Evolutionary conservation across 2,797 vertebrate species (phyloP).

Genomic region (Peromyscus melanophrys): DNA sequence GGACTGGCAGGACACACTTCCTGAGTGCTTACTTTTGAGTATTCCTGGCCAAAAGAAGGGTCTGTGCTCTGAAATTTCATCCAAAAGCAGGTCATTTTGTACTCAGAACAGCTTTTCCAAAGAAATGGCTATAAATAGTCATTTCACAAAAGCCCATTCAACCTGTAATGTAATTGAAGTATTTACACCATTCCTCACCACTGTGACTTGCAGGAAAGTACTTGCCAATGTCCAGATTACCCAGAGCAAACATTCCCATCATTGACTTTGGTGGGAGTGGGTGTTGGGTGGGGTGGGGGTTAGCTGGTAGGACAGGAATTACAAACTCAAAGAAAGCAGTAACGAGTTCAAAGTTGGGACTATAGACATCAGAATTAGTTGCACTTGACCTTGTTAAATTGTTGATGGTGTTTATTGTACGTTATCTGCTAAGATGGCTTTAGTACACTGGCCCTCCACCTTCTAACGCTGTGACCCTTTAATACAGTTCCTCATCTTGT

Average conservation of each 20-base stretch:
- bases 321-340: background rate
- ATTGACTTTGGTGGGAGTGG: background rate
- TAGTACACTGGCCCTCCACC: background rate
- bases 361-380: background rate
- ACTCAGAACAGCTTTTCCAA: constrained; percentile 59
- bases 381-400: background rate
- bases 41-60: constrained; percentile 9
- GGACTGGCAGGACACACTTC: background rate
- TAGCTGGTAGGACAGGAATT: background rate
- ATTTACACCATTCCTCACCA: constrained; percentile 27
- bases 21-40: background rate
- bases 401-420: background rate
- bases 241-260: background rate
- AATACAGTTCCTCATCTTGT: background rate
- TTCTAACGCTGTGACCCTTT: background rate
- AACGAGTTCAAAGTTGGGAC: background rate
- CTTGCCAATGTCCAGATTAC: constrained; percentile 1
- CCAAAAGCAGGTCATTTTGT: constrained; percentile 59
- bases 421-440: background rate
- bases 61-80: constrained; percentile 48
- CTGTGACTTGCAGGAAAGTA: constrained; percentile 19
- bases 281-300: background rate
- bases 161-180: constrained; percentile 50
- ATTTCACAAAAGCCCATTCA: constrained; percentile 63
- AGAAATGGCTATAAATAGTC: constrained; percentile 59